These are phyloP conservation scores for Napeogenes sylphis DNA, from an alignment of 2,888 invertebrate genomes.

Conservation along the genomic window DNA sequence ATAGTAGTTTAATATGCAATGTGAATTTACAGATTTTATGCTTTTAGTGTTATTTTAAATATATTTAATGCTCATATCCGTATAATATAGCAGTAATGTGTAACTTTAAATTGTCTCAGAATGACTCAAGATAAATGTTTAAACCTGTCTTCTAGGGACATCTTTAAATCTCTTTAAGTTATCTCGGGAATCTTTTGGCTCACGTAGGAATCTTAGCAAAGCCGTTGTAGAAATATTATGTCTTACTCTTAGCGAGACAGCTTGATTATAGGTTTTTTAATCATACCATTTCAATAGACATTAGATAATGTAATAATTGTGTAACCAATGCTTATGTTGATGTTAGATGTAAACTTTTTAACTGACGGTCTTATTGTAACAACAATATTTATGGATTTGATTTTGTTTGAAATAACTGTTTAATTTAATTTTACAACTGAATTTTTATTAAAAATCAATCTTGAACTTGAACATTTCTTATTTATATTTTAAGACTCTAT, in stretches of 20 bases:
- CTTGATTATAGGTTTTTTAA: constrained; percentile 5
- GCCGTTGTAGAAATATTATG: constrained; percentile 12
- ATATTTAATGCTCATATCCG: too few relatives aligned
- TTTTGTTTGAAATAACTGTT: too few relatives aligned
- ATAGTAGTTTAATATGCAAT: neutral
- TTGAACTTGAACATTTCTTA: too few relatives aligned
- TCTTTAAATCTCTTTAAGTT: constrained; percentile 20
- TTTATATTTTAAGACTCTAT: neutral
- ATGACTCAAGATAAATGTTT: constrained; percentile 7
- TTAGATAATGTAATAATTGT: neutral
- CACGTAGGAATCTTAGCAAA: constrained; percentile 14
- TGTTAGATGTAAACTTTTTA: too few relatives aligned
- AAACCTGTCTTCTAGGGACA: constrained; percentile 17
- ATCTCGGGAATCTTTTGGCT: constrained; percentile 16
- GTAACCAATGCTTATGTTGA: too few relatives aligned
- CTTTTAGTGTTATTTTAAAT: too few relatives aligned
- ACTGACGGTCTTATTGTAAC: neutral
- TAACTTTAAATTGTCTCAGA: constrained; percentile 3
- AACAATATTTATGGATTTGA: too few relatives aligned
- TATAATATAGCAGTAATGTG: neutral
- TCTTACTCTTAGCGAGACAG: constrained; percentile 7
- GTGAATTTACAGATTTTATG: too few relatives aligned
- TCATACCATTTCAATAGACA: neutral
- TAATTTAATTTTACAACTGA: too few relatives aligned
- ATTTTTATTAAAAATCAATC: too few relatives aligned